Conservation (phyloP, 2,797 vertebrate genomes). For the Chloroceryle inda region DNA sequence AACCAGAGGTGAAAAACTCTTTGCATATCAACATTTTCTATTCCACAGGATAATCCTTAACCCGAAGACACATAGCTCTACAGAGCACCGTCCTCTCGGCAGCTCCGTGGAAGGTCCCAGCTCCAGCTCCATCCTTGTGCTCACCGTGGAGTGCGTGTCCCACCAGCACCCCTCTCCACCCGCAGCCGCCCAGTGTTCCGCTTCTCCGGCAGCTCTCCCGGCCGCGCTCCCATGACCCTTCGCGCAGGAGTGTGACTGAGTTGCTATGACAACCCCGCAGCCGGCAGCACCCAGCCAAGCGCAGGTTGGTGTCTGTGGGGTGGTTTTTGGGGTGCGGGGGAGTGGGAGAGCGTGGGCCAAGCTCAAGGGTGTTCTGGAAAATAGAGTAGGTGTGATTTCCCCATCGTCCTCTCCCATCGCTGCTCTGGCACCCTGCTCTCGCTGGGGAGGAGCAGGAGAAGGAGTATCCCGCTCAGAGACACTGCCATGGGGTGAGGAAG, state of each 20-base stretch:
- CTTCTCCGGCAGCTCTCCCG: not conserved
- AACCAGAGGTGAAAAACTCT: not conserved
- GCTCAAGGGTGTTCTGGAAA: not conserved
- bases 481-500: accelerated
- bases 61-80: accelerated
- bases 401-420: accelerated
- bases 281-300: not conserved
- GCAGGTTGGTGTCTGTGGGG: not conserved
- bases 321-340: not conserved
- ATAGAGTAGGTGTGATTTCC: accelerated
- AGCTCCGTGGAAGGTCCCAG: accelerated
- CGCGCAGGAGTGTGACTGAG: not conserved
- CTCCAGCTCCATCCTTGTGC: accelerated
- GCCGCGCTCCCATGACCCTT: not conserved
- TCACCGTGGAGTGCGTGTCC: accelerated
- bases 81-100: accelerated
- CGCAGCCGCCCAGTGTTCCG: not conserved
- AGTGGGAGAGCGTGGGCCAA: too few species aligned
- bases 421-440: not conserved
- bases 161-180: accelerated
- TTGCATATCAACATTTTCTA: not conserved
- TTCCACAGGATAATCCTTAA: not conserved
- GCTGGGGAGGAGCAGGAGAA: not conserved
- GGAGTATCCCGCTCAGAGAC: accelerated
- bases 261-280: conserved; percentile 40